Evolutionary conservation across 2,888 invertebrate species (phyloP), one percentile per base, ranked within the genome.

Genomic region (Clunio marinus): DNA sequence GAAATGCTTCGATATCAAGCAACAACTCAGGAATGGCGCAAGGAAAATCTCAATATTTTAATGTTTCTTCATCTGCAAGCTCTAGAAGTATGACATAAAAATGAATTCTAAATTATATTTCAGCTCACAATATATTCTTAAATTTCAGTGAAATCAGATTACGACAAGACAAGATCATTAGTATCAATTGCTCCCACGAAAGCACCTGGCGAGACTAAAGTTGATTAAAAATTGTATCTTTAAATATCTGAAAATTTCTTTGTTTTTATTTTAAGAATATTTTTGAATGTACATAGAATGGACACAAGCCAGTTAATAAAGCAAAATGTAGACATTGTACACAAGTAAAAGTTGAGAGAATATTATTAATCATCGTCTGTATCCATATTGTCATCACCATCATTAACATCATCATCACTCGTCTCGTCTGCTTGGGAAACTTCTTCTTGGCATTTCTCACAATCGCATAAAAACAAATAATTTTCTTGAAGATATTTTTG

Each of bases 401-500:
- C 82, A 75, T 84, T 84, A n/a, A 78, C 81, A 20, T 86, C 88
- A 72, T 92, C 93, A 70, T 92, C 93, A 71, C 91, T 91, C 8
- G 93, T 93, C 70, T 86, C 84, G 75, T 94, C 91, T 0, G 88
- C 86, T 73, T 95, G 88, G 7, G 84, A 82, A 0, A 83, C 81
- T 76, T 96, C 87, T 0, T 81, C 76, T 67, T 82, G 76, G 77
- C 96, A 96, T 73, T 89, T 92, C 5, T 83, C 80, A 77, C 96
- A 96, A 72, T 84, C 81, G 74, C 96, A 96, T 7, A 84, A 77
- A 74, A 94, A 94, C 28, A 93, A 79, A 75, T 93, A 94, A 77
- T 91, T 88, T 70, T 88, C 87, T 37, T 60, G 51, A 1, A 51
- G n/a, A 41, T 45, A 20, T 17, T 93, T 93, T 74, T 91, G 91